Percentiles rank a stretch among this genome's conserved stretches.
Evolutionary conservation across 2,113 vertebrate genomes (phyloP).

Genomic region (Sardina pilchardus): DNA sequence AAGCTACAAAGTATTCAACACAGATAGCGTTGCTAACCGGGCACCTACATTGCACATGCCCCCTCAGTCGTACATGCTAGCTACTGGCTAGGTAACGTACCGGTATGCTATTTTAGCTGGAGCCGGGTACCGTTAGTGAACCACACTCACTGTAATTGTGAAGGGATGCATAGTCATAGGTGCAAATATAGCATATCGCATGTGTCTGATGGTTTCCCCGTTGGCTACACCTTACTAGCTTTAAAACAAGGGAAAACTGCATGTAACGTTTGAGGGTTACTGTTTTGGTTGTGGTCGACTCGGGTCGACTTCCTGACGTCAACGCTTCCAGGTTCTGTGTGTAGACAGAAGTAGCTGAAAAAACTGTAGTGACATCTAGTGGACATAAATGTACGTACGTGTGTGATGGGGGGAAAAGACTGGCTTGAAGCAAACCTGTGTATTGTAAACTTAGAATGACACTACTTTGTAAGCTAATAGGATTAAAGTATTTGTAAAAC

Average conservation of each 20-base stretch:
- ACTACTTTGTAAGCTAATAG: neutral
- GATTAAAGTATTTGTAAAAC: constrained; percentile 19
- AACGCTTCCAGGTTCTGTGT: neutral
- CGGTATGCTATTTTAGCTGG: neutral
- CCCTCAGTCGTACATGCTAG: neutral
- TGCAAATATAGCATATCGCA: neutral
- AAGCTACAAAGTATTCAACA: neutral
- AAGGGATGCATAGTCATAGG: neutral
- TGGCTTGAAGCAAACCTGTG: neutral
- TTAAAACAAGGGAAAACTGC: neutral
- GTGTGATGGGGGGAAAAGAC: neutral
- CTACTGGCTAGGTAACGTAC: neutral
- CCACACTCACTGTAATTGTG: neutral
- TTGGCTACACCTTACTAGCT: neutral
- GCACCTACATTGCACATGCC: neutral
- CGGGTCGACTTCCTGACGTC: neutral
- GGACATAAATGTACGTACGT: neutral
- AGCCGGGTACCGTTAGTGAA: neutral
- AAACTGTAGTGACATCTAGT: neutral
- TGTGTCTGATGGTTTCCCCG: neutral
- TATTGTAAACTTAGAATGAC: neutral
- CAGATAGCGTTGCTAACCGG: neutral
- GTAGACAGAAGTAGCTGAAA: neutral
- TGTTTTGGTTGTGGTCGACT: neutral
- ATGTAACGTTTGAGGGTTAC: neutral